Conservation (phyloP, 2,888 invertebrate genomes). For the Ptilodon capucinus region DNA sequence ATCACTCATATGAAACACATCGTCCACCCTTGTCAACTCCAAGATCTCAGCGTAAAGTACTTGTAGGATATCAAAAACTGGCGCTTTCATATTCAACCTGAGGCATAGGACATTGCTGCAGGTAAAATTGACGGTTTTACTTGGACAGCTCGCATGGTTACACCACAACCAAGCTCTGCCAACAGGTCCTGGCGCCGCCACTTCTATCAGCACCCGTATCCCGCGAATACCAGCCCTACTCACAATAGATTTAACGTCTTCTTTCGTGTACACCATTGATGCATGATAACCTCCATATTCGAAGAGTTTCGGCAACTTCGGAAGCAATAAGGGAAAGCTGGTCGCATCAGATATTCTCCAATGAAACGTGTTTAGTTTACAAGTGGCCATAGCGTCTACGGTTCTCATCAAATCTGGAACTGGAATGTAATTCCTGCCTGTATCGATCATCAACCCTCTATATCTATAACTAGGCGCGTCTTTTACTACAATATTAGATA, state of each 20-base stretch:
- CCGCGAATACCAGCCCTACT: conserved; percentile 90
- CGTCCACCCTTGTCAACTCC: conserved; percentile 86
- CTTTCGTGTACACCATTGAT: conserved; percentile 86
- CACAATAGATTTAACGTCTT: conserved; percentile 86
- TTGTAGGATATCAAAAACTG: conserved; percentile 86
- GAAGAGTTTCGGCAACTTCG: conserved; percentile 86
- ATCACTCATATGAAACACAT: conserved; percentile 91
- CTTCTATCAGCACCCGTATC: conserved; percentile 92
- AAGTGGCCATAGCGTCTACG: conserved; percentile 92
- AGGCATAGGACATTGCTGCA: conserved; percentile 91
- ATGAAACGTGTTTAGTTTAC: conserved; percentile 95
- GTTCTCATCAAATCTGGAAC: conserved; percentile 86
- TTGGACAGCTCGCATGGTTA: conserved; percentile 72
- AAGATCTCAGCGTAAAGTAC: conserved; percentile 87
- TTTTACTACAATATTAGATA: conserved; percentile 83
- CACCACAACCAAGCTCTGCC: conserved; percentile 93
- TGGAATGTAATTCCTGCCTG: conserved; percentile 93
- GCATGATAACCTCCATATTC: conserved; percentile 92
- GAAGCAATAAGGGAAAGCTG: conserved; percentile 92
- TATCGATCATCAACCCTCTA: conserved; percentile 94
- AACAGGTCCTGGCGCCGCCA: conserved; percentile 93
- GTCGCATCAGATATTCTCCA: conserved; percentile 95
- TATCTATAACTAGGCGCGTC: conserved; percentile 90
- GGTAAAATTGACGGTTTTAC: conserved; percentile 38
- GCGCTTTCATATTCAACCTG: conserved; percentile 87